These are phyloP conservation scores for Xerus inauris DNA, from an alignment of 2,113 vertebrate genomes.

Conservation along the genomic window DNA sequence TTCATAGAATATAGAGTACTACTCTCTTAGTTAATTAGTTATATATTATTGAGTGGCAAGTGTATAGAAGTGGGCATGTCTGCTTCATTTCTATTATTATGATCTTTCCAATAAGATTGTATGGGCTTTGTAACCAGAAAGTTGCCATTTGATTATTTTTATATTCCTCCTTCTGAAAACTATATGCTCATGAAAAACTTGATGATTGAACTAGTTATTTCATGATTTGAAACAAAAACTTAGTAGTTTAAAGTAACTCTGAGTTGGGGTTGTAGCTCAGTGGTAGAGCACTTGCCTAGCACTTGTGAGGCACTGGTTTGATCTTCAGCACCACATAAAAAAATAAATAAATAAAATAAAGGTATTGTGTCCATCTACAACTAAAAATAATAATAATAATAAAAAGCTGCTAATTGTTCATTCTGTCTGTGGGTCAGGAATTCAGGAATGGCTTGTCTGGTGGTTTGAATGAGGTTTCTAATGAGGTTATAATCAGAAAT, in stretches of 20 bases:
- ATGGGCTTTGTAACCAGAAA: neutral
- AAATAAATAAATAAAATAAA: too few relatives aligned
- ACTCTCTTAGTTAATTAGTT: neutral
- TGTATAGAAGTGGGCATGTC: neutral
- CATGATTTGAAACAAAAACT: neutral
- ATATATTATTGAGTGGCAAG: neutral
- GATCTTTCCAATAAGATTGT: neutral
- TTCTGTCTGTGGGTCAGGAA: neutral
- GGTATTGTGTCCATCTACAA: too few relatives aligned
- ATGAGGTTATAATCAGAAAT: neutral
- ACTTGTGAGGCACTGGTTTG: too few relatives aligned
- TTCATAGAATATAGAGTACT: neutral
- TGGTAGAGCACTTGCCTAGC: too few relatives aligned
- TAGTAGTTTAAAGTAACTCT: neutral
- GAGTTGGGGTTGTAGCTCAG: too few relatives aligned
- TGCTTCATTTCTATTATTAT: neutral
- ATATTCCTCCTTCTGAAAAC: slow-evolving; percentile 2
- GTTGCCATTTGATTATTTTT: neutral
- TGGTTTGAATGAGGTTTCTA: neutral
- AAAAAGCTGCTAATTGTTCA: neutral
- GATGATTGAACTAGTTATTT: neutral
- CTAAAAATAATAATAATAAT: neutral
- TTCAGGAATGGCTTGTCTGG: neutral
- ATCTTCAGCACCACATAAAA: too few relatives aligned
- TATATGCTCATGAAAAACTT: neutral